A percentile compares a stretch with the other conserved stretches of the same genome.
Evolutionary conservation across 2,113 vertebrate species (phyloP).

Genomic region (Gymnarchus niloticus): DNA sequence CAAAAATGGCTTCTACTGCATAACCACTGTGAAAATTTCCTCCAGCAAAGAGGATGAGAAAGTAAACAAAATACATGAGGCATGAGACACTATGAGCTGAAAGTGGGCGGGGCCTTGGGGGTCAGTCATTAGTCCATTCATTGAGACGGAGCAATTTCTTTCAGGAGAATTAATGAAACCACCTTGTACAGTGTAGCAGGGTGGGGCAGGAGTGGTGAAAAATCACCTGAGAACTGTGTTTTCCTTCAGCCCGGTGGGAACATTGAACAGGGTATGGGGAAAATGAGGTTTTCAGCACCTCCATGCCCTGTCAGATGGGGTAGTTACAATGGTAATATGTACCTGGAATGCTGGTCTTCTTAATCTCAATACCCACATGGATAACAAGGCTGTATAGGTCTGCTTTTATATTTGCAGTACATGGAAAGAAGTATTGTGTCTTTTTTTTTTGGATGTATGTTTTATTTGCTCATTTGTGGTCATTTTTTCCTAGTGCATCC

Average conservation of each 20-base stretch:
- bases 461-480: not conserved
- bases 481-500: not conserved
- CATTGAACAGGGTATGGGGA: not conserved
- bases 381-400: not conserved
- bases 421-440: not conserved
- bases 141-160: not conserved
- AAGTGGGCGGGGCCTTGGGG: too few relatives aligned
- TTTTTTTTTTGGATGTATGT: not conserved
- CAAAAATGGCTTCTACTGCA: not conserved
- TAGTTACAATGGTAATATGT: not conserved
- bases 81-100: constrained; percentile 9
- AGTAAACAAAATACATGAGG: constrained; percentile 23
- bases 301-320: not conserved
- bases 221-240: not conserved
- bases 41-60: constrained; percentile 9
- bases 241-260: not conserved
- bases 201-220: too few relatives aligned
- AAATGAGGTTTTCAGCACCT: not conserved
- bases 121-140: too few relatives aligned
- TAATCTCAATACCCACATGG: not conserved
- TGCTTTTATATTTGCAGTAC: not conserved
- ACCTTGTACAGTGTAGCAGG: not conserved
- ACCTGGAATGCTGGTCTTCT: not conserved
- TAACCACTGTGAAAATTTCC: not conserved
- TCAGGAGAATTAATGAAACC: not conserved